Base-by-base conservation (phyloP, 2,888 invertebrate species). In the Mellilla xanthometata region DNA sequence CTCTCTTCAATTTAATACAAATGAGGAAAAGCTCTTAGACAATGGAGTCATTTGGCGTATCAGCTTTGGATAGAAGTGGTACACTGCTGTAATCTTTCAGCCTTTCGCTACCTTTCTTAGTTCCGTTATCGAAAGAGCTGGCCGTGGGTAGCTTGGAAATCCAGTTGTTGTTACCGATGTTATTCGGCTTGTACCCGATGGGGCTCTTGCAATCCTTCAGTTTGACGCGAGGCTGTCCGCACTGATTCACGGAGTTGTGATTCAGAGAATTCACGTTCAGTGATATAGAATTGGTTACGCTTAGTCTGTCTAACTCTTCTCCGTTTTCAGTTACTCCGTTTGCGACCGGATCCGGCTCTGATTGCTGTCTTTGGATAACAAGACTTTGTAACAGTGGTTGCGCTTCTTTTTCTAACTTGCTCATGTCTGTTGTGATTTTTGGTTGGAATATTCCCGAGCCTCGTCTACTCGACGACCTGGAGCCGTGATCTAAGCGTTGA, bases 141-240 rank as follows among this genome's bases (percentile, higher is more conserved):
- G 90, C 81, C 7, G 87, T 76, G 0, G 88, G 78, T 43, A 89
- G 54, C 49, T 87, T 88, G 1, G 87, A 74, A 53, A 89, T 80
- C 88, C 90, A 90, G 69, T 89, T 89, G 52, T 90, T 90, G 68
- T 89, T 90, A 52, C 87, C 90, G 62, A 83, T 68, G 64, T 85
- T 85, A 69, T 75, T 81, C 22, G 75, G 64, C 55, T 81, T 85
- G 58, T 81, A 76, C 12, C 75, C 73, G 23, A 81, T 62, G 2
- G 81, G 70, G 34, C 80, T 84, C 39, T 79, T 76, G 23, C 70
- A 72, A 24, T 87, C 87, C 71, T 84, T 89, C 68, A 88, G 64
- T 60, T 85, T 87, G 0, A 87, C 85, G 56, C 79, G 75, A 0
- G 86, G 83, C 46, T 81, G 84, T 8, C 72, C 68, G 34, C 58